phyloP scores from a whole-genome alignment of 2,888 invertebrate species.

The Pachymerium ferrugineum region DNA sequence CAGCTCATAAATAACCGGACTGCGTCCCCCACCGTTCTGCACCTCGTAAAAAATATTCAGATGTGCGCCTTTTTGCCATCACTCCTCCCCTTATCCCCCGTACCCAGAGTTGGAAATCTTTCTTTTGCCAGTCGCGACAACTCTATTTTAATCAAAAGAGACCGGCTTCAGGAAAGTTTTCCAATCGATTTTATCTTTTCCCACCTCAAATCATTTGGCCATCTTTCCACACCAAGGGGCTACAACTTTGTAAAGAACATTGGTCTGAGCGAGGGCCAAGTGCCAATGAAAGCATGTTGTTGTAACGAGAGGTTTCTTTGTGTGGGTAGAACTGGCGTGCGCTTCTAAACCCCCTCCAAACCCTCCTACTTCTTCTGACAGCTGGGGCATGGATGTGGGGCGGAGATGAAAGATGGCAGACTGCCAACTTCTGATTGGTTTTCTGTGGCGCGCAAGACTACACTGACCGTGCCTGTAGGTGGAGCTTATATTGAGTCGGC shows the following conservation, averaged over 20 bases:
- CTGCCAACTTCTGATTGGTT: conserved; percentile 31
- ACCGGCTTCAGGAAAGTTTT: background rate
- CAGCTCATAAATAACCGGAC: conserved; percentile 31
- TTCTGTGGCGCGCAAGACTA: conserved; percentile 32
- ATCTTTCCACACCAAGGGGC: conserved; percentile 11
- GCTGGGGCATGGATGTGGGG: conserved; percentile 30
- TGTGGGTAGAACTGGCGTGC: background rate
- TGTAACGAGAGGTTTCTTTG: conserved; percentile 1
- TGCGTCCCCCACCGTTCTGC: conserved; percentile 25
- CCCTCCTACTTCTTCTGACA: conserved; percentile 28
- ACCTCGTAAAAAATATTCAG: conserved; percentile 25
- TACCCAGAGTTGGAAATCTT: background rate
- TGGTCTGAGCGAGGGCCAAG: background rate
- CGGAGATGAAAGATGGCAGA: conserved; percentile 29
- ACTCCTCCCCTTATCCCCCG: background rate
- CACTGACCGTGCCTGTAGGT: conserved; percentile 16
- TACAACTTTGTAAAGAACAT: conserved; percentile 4
- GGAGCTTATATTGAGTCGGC: conserved; percentile 32
- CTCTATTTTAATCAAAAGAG: conserved; percentile 15
- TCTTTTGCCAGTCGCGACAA: conserved; percentile 15
- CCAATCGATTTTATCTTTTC: conserved; percentile 20
- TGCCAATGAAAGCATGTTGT: background rate
- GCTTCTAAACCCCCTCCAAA: background rate
- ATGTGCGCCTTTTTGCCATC: conserved; percentile 6
- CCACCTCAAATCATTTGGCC: background rate